Base-by-base conservation (phyloP, 2,797 vertebrate species). In the Myotis daubentonii region DNA sequence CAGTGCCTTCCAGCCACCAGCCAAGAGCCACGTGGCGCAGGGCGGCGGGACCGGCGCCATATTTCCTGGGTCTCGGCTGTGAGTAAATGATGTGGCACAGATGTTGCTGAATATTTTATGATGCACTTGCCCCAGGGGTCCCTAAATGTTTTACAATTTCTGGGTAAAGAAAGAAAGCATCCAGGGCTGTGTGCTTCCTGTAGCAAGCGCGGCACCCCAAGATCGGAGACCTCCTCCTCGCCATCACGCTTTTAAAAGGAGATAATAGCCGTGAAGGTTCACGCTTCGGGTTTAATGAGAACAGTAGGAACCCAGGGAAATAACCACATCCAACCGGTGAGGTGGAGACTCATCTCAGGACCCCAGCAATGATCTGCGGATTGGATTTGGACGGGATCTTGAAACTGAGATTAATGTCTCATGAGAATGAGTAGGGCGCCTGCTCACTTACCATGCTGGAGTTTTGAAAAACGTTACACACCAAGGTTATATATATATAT, bases 121-220 rank as follows among this genome's bases (percentile, higher is more conserved):
- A 81, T 33, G 89, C 89, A 94, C 66, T 97, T 94, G 96, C 51
- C 81, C 85, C 89, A 88, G 87, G 97, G 92, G 95, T 94, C 74
- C 49, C 94, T 19, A 10, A 96, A 87, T 95, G 84, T 97, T 97
- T 98, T 95, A 95, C 97, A 95, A 95, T 98, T 98, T 96, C 97
- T 95, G 71, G 55, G 19, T 11, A 96, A 79, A 89, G 93, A 85
- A 91, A 57, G 94, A 72, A 92, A 60, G 8, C 30, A 30, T n/a
- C 38, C 49, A 65, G 41, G 65, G 20, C 62, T 49, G 12, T 74
- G 70, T 25, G 91, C 84, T 93, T n/a, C 81, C 81, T 87, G 79
- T 33, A 84, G 91, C 81, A 44, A 91, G 89, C 55, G 94, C 44
- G 22, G 38, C 87, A 33, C 81, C 71, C 75, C 41, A 22, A 6